Conservation (phyloP, 2,113 vertebrate species). For the Felis catus region F.catus_Fca126_mat1.0 CM031424.1:12002001-12002500, state of each 20-base stretch:
- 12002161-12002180: not conserved
- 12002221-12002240: not conserved
- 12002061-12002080: not conserved
- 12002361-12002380: not conserved
- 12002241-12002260: not conserved
- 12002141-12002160: not conserved
- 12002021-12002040: not conserved
- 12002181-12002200: not conserved
- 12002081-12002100: not conserved
- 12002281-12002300: not conserved
- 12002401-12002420: not conserved
- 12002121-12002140: not conserved
- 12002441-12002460: slow-evolving; percentile 13
- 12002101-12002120: not conserved
- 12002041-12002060: not conserved
- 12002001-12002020: not conserved
- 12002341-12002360: slow-evolving; percentile 36
- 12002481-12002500: not conserved
- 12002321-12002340: slow-evolving; percentile 5
- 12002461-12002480: not conserved
- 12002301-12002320: not conserved
- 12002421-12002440: not conserved
- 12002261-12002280: not conserved
- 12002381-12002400: slow-evolving; percentile 8
- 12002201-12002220: not conserved